These are phyloP conservation scores for Nothura maculosa DNA, from an alignment of 2,797 vertebrate genomes.

Conservation along the genomic window DNA sequence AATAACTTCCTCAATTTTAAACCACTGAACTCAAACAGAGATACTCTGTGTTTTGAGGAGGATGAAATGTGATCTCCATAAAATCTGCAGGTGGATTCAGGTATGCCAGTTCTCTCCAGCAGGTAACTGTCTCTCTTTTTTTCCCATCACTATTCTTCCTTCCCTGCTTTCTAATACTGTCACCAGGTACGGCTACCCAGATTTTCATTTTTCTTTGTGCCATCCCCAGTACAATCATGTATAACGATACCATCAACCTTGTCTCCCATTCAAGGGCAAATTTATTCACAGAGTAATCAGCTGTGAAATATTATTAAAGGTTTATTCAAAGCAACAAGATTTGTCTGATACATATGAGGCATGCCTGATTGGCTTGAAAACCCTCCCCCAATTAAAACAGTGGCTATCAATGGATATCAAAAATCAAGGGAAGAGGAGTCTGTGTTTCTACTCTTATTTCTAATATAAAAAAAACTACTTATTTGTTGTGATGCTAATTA, in stretches of 20 bases:
- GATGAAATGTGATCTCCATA: not conserved
- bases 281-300: constrained; percentile 31
- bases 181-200: not conserved
- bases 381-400: constrained; percentile 22
- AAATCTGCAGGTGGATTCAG: not conserved
- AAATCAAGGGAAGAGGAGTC: not conserved
- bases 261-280: constrained; percentile 44
- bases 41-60: not conserved
- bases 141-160: not conserved
- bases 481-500: constrained; percentile 18
- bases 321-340: constrained; percentile 10
- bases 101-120: not conserved
- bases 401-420: not conserved
- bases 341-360: constrained; percentile 36
- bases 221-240: not conserved
- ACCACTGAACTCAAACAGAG: not conserved
- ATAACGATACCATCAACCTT: not conserved
- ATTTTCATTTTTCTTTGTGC: not conserved
- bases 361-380: constrained; percentile 63
- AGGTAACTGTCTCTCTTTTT: not conserved
- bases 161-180: not conserved
- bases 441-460: constrained; percentile 51
- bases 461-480: not conserved
- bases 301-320: constrained; percentile 52
- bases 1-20: constrained; percentile 45